Evolutionary conservation across 2,113 vertebrate genomes (phyloP).

Genomic region (Galbula dea): DNA sequence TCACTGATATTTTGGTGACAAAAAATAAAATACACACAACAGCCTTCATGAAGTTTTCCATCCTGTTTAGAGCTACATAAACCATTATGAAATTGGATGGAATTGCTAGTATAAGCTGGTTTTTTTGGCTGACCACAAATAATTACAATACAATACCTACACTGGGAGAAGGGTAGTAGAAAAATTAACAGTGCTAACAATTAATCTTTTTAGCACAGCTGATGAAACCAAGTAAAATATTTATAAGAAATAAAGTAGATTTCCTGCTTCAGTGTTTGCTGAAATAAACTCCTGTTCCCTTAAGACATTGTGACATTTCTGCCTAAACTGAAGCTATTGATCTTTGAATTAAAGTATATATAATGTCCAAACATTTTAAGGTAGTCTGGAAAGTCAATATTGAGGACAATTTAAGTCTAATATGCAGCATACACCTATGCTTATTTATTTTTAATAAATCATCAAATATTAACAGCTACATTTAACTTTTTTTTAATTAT

Average conservation of each 20-base stretch:
- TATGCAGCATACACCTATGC: not conserved
- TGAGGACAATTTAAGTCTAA: not conserved
- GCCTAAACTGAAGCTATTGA: not conserved
- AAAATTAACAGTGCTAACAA: not conserved
- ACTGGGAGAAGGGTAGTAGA: not conserved
- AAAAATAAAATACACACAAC: not conserved
- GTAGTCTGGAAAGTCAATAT: conserved; percentile 6
- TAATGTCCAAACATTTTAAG: conserved; percentile 21
- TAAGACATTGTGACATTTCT: conserved; percentile 25
- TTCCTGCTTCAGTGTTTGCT: not conserved
- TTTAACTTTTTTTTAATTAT: not conserved
- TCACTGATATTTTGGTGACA: not conserved
- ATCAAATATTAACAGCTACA: not conserved
- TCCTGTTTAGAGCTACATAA: not conserved
- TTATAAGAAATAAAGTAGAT: not conserved
- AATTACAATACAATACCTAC: not conserved
- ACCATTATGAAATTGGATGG: not conserved
- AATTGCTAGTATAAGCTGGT: not conserved
- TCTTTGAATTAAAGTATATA: conserved; percentile 27
- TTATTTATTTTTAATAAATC: not conserved
- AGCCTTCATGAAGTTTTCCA: not conserved
- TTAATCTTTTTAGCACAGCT: not conserved
- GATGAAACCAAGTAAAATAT: conserved; percentile 8
- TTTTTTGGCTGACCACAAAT: not conserved
- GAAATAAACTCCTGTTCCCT: not conserved